A percentile compares a stretch with the other conserved stretches of the same genome.
These are phyloP conservation scores for Euglossa dilemma DNA, from an alignment of 1,140 invertebrate genomes.

Conservation along the genomic window DNA sequence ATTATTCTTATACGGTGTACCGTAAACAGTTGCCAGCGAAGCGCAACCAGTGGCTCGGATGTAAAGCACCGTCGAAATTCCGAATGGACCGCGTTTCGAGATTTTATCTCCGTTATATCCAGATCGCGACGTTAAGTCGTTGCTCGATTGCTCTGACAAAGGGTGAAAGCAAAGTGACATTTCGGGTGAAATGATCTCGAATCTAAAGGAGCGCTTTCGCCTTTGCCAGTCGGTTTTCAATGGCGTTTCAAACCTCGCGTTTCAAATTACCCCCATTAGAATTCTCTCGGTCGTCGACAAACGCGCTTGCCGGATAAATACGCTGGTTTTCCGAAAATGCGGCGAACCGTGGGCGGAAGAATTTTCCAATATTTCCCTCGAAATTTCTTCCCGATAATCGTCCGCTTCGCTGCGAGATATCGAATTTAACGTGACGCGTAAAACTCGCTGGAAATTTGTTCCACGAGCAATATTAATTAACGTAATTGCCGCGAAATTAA, in stretches of 20 bases:
- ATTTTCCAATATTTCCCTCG: too few relatives aligned
- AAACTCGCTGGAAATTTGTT: too few relatives aligned
- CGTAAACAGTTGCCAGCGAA: neutral
- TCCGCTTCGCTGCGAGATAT: too few relatives aligned
- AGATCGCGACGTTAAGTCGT: neutral
- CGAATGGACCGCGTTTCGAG: too few relatives aligned
- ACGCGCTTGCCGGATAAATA: neutral
- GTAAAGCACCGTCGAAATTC: neutral
- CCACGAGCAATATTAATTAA: too few relatives aligned
- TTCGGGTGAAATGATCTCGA: too few relatives aligned
- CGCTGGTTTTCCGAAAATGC: neutral
- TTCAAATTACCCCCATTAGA: slow-evolving; percentile 1
- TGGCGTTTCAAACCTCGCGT: too few relatives aligned
- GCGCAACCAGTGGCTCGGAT: neutral
- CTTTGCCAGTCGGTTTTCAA: neutral
- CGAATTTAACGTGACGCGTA: too few relatives aligned
- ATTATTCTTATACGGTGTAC: neutral
- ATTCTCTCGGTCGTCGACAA: too few relatives aligned
- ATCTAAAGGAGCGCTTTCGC: neutral
- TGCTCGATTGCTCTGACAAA: neutral
- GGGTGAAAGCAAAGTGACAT: too few relatives aligned
- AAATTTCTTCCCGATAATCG: too few relatives aligned
- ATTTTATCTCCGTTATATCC: too few relatives aligned
- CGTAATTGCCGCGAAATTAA: neutral
- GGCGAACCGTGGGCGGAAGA: neutral